Evolutionary conservation across 2,797 vertebrate species (phyloP).

Genomic region (Pangasius krempfi): DNA sequence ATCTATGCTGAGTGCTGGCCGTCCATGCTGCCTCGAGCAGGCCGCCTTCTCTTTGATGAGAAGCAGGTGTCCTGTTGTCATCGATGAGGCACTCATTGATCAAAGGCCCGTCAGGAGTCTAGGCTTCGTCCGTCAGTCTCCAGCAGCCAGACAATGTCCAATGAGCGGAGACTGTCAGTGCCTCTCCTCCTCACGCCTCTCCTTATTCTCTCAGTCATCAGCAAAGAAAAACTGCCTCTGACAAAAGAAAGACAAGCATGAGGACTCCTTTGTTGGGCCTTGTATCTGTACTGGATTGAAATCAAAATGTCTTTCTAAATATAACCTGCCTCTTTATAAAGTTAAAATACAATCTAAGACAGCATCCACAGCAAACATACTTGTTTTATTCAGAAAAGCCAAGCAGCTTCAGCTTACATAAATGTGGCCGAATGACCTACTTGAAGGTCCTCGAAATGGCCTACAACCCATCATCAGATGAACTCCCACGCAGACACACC

Average conservation of each 20-base stretch:
- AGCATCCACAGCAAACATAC: background rate
- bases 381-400: conserved; percentile 21
- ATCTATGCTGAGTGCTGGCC: conserved; percentile 52
- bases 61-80: conserved; percentile 64
- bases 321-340: conserved; percentile 20
- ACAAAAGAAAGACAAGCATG: conserved; percentile 41
- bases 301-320: conserved; percentile 21
- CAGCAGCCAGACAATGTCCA: conserved; percentile 53
- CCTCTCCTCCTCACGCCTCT: conserved; percentile 48
- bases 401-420: conserved; percentile 18
- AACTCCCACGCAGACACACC: conserved; percentile 53
- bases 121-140: conserved; percentile 47
- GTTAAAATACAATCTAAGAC: background rate
- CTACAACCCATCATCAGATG: conserved; percentile 23
- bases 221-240: conserved; percentile 48
- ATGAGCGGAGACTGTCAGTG: conserved; percentile 48
- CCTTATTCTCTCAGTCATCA: conserved; percentile 33
- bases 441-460: conserved; percentile 38
- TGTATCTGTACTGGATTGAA: conserved; percentile 32
- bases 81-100: conserved; percentile 57
- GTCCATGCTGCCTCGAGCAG: conserved; percentile 40
- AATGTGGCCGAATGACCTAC: conserved; percentile 42
- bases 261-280: conserved; percentile 40
- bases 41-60: conserved; percentile 54
- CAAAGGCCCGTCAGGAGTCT: conserved; percentile 60